Base-by-base conservation (phyloP, 2,113 vertebrate genomes). In the Anthoscopus minutus region DNA sequence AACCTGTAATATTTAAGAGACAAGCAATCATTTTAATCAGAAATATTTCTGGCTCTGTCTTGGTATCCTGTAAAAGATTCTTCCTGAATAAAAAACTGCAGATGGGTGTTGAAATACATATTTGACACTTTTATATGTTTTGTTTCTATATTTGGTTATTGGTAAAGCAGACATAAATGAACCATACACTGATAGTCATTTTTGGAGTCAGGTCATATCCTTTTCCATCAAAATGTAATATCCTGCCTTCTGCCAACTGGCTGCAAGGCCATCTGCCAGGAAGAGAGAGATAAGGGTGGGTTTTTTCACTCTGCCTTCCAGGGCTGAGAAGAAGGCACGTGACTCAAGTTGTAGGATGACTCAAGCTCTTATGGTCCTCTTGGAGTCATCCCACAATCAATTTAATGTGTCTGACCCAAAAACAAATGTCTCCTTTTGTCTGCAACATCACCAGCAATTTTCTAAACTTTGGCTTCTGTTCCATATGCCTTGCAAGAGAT, bases 261-360 rank as follows among this genome's bases (percentile, higher is more conserved):
- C 73, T 84, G 47, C 71, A 86, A 62, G 84, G 66, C 91, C 88
- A 89, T 93, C 86, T 94, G 81, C 83, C 86, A 94, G 44, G 20
- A 7, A 83, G 67, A 23, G 48, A 80, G 37, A 86, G 47, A 44
- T 60, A 50, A n/a, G 42, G 72, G 60, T 74, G n/a, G 21, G 1
- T 27, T 81, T 72, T 88, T 82, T 33, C 28, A 81, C 58, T 90
- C 38, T 77, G 31, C 70, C 67, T 90, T 92, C 65, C n/a, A 78
- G 72, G 84, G 77, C 92, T 86, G 89, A 92, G 93, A 91, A 96
- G 67, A 92, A 89, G 67, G 25, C 80, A 92, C 78, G 82, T 90
- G 88, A 96, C 47, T 90, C 47, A 81, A 90, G 71, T 88, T 86
- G 71, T 96, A 89, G 47, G 60, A 89, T 94, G 94, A 95, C 79